A percentile compares a stretch with the other conserved stretches of the same genome.
These are phyloP conservation scores for Eurypyga helias DNA, from an alignment of 2,113 vertebrate genomes.

Conservation along the genomic window DNA sequence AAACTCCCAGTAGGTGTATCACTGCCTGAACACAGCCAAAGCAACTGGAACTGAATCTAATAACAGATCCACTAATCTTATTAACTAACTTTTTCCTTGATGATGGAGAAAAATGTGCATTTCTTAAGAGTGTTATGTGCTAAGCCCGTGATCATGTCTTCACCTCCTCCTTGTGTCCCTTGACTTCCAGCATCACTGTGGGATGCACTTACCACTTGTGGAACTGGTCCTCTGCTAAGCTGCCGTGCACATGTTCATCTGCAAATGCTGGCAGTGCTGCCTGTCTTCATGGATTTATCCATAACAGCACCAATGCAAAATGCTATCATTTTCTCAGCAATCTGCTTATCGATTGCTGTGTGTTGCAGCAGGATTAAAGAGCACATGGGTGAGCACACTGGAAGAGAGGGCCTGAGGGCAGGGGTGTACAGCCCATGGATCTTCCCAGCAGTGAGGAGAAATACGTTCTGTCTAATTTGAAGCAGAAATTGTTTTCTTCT, in stretches of 20 bases:
- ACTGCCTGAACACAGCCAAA: not conserved
- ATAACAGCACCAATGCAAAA: fast-evolving
- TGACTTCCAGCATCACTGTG: fast-evolving
- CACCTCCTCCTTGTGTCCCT: not conserved
- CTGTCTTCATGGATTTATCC: fast-evolving
- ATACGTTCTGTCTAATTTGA: fast-evolving
- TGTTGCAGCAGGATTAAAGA: not conserved
- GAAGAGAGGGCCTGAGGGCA: not conserved
- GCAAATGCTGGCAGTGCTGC: not conserved
- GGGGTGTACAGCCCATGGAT: not conserved
- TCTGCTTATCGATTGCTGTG: fast-evolving
- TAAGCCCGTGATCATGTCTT: fast-evolving
- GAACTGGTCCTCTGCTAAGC: not conserved
- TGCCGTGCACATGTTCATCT: fast-evolving
- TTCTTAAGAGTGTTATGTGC: too few relatives aligned
- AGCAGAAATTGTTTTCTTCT: not conserved
- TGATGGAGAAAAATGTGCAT: not conserved
- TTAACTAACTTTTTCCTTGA: not conserved
- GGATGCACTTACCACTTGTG: not conserved
- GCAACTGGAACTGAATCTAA: not conserved
- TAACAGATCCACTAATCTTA: not conserved
- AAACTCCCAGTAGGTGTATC: not conserved
- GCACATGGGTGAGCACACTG: fast-evolving
- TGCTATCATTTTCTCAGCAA: fast-evolving
- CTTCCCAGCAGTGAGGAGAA: not conserved